Conservation (phyloP, 2,797 vertebrate species). For the Sebastes minor region DNA sequence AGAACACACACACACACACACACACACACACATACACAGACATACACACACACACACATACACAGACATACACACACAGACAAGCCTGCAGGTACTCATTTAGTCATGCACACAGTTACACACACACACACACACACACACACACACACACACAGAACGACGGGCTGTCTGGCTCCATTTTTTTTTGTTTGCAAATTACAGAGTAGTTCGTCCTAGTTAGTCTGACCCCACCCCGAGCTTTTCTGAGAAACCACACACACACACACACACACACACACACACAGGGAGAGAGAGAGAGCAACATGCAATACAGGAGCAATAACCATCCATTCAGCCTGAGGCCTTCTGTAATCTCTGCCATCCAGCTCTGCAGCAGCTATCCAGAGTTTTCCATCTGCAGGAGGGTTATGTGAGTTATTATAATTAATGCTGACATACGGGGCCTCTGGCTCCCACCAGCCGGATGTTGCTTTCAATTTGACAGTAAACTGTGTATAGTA, state of each 20-base stretch:
- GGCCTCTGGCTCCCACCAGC: neutral
- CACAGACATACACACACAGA: neutral
- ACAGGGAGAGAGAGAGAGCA: no score
- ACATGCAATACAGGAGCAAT: slow-evolving; percentile 37
- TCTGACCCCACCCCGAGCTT: slow-evolving; percentile 24
- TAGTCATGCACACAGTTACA: neutral
- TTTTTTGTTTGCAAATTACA: slow-evolving; percentile 48
- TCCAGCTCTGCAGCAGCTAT: slow-evolving; percentile 21
- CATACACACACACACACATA: neutral
- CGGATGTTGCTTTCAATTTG: neutral
- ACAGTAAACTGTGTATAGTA: neutral
- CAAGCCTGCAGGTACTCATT: neutral
- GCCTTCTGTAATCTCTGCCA: slow-evolving; percentile 40
- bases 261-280: slow-evolving; percentile 10
- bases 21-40: neutral
- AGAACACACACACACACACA: neutral
- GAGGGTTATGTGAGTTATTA: slow-evolving; percentile 22
- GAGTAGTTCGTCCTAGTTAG: slow-evolving; percentile 29
- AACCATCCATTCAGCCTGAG: slow-evolving; percentile 19
- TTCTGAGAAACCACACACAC: slow-evolving; percentile 19
- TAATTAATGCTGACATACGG: neutral
- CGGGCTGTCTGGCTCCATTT: slow-evolving; percentile 7
- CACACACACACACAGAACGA: neutral
- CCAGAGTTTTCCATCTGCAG: slow-evolving; percentile 31
- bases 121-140: neutral